Conservation (phyloP, 2,888 invertebrate species). For the Pelosia muscerda region DNA sequence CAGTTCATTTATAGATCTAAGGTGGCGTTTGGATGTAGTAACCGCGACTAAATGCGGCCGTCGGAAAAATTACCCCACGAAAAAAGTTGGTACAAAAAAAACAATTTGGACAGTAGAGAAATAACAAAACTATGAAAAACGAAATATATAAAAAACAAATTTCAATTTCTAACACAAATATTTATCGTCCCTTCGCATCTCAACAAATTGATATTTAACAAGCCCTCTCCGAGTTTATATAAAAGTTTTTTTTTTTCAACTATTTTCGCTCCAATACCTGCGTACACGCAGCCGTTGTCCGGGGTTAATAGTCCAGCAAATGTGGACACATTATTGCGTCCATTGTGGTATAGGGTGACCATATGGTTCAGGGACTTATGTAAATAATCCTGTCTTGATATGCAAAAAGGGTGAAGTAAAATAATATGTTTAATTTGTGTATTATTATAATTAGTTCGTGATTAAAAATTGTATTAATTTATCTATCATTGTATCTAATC, state of each 20-base stretch:
- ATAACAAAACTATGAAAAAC: too few species aligned
- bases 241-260: slow-evolving; percentile 40
- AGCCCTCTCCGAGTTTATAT: slow-evolving; percentile 33
- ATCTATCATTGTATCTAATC: neutral
- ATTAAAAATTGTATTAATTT: slow-evolving; percentile 24
- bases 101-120: too few species aligned
- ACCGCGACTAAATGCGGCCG: too few species aligned
- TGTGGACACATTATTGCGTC: slow-evolving; percentile 67
- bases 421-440: slow-evolving; percentile 10
- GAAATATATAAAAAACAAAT: neutral
- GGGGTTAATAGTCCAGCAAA: slow-evolving; percentile 74
- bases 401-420: slow-evolving; percentile 26
- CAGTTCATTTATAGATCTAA: too few species aligned
- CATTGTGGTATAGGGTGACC: slow-evolving; percentile 60
- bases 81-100: too few species aligned
- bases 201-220: slow-evolving; percentile 50
- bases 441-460: slow-evolving; percentile 26
- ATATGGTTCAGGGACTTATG: slow-evolving; percentile 43
- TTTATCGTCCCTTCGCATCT: slow-evolving; percentile 31
- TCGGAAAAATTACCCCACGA: too few species aligned
- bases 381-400: slow-evolving; percentile 38
- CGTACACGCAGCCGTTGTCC: slow-evolving; percentile 57
- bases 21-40: too few species aligned
- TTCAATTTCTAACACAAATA: slow-evolving; percentile 15
- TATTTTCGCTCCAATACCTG: slow-evolving; percentile 62